phyloP scores from a whole-genome alignment of 2,888 invertebrate species.

The Stegana nigrithorax region DNA sequence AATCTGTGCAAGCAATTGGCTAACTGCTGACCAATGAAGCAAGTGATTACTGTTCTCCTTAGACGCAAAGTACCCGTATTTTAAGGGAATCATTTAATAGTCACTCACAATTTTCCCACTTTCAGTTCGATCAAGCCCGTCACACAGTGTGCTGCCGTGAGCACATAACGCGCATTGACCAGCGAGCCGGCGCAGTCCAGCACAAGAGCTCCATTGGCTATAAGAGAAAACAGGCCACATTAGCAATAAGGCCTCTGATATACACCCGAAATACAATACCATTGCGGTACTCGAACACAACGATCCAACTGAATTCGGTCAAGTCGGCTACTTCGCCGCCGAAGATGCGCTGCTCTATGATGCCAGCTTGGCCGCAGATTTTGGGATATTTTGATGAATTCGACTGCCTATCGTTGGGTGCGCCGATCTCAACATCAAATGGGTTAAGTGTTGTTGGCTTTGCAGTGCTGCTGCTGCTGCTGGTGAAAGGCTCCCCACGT shows the following conservation, averaged over 20 bases:
- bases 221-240: background rate
- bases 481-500: background rate
- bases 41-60: no score
- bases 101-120: constrained; percentile 70
- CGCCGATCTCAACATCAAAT: no score
- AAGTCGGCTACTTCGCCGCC: constrained; percentile 73
- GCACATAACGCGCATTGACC: constrained; percentile 67
- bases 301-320: constrained; percentile 78
- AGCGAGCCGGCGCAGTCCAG: constrained; percentile 35
- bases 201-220: background rate
- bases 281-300: constrained; percentile 71
- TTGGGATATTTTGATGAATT: no score
- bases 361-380: constrained; percentile 46
- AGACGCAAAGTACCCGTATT: no score
- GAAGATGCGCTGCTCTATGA: constrained; percentile 70
- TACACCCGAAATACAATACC: no score
- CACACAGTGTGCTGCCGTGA: constrained; percentile 74
- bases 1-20: no score
- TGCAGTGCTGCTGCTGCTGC: background rate
- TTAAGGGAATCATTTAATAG: background rate
- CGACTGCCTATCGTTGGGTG: no score
- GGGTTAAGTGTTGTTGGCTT: background rate
- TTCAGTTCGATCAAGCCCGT: constrained; percentile 67
- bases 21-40: no score
- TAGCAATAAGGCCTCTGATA: no score